Evolutionary conservation across 2,113 vertebrate genomes (phyloP).

Genomic region (Phylloscopus trochilus): DNA sequence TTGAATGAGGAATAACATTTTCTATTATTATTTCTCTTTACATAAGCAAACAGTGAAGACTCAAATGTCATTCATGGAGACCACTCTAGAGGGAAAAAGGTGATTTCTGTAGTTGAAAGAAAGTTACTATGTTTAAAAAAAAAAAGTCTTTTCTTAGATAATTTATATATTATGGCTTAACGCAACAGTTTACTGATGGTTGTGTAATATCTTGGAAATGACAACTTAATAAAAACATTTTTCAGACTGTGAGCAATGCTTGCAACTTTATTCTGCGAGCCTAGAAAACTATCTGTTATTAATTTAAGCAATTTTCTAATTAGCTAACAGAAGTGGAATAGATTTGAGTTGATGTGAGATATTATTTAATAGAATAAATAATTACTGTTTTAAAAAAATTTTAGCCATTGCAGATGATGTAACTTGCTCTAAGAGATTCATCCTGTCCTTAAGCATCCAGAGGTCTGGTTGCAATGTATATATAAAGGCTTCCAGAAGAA

Average conservation of each 20-base stretch:
- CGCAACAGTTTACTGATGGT: background rate
- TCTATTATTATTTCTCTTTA: background rate
- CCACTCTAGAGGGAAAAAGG: background rate
- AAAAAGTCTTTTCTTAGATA: background rate
- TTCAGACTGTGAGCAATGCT: background rate
- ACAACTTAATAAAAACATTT: background rate
- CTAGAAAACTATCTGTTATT: background rate
- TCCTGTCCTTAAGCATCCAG: background rate
- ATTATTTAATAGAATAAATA: constrained; percentile 26
- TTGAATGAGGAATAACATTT: background rate
- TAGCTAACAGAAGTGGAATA: constrained; percentile 29
- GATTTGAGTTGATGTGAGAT: constrained; percentile 22
- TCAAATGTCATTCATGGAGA: background rate
- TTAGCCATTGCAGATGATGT: background rate
- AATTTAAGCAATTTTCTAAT: constrained; percentile 41
- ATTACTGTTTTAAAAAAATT: background rate
- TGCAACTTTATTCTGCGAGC: background rate
- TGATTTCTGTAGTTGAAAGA: background rate
- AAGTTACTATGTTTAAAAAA: background rate
- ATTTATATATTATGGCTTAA: background rate
- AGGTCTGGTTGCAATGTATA: background rate
- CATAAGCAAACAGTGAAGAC: background rate
- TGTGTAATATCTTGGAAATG: background rate
- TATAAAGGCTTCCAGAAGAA: background rate
- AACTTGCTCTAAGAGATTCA: background rate